Evolutionary conservation across 2,888 invertebrate species (phyloP).

Genomic region (Drosophila aldrichi): DNA sequence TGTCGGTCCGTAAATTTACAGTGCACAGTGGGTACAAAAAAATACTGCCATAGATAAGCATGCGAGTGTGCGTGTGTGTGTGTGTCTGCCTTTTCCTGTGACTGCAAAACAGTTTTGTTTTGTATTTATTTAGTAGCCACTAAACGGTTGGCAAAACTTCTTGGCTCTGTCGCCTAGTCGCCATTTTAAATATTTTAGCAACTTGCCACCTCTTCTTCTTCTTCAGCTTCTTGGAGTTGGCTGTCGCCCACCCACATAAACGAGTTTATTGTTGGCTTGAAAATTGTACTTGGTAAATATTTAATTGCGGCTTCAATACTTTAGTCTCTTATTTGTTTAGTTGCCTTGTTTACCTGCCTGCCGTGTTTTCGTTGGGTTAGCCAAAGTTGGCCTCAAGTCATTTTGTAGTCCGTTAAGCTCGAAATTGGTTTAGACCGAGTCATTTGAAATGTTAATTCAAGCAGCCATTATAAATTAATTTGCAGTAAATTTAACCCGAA

Average conservation of each 20-base stretch:
- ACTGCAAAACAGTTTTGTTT: slow-evolving; percentile 14
- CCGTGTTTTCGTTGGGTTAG: slow-evolving; percentile 3
- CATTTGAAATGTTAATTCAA: slow-evolving; percentile 10
- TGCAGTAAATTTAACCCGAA: slow-evolving; percentile 2
- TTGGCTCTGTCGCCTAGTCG: slow-evolving; percentile 24
- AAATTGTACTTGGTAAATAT: slow-evolving; percentile 65
- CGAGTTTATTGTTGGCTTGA: slow-evolving; percentile 38
- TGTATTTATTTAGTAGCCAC: slow-evolving; percentile 51
- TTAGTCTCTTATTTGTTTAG: slow-evolving; percentile 36
- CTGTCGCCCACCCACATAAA: slow-evolving; percentile 11
- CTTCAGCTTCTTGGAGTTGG: neutral
- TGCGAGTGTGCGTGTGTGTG: slow-evolving; percentile 2
- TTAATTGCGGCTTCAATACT: slow-evolving; percentile 59
- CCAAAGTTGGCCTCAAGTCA: slow-evolving; percentile 32
- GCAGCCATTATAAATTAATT: neutral
- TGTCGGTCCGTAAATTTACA: slow-evolving; percentile 54
- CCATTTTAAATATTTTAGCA: slow-evolving; percentile 71
- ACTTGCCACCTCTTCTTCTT: slow-evolving; percentile 60
- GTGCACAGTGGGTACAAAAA: slow-evolving; percentile 48
- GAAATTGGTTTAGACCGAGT: neutral
- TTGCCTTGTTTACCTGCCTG: slow-evolving; percentile 18
- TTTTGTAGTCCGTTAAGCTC: slow-evolving; percentile 17
- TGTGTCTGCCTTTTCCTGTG: slow-evolving; percentile 2
- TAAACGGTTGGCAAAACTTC: slow-evolving; percentile 52
- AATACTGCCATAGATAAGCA: slow-evolving; percentile 35